phyloP scores from a whole-genome alignment of 2,113 vertebrate genomes.

The Microcebus ravelobensis region DNA sequence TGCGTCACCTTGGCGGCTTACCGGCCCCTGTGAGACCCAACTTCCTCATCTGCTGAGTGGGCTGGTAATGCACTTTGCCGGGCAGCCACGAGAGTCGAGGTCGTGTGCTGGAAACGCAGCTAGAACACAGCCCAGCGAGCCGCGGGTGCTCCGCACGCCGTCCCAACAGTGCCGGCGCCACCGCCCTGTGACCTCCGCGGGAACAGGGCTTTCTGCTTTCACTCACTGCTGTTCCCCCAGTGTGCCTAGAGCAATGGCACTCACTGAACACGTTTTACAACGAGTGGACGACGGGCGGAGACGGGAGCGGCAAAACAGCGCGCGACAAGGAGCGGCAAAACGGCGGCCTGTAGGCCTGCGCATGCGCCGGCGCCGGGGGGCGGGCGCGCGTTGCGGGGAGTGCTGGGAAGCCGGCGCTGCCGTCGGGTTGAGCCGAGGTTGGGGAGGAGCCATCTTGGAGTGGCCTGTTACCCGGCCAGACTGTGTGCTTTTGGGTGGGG shows the following conservation, averaged over 20 bases:
- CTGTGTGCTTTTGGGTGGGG: not conserved
- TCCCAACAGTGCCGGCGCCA: not conserved
- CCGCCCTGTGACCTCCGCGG: not conserved
- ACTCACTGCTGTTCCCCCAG: not conserved
- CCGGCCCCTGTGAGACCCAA: not conserved
- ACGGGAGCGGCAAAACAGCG: not conserved
- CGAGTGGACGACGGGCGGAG: not conserved
- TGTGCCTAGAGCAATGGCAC: not conserved
- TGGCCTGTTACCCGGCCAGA: too few species aligned
- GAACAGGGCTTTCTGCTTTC: not conserved
- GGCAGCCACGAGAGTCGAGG: not conserved
- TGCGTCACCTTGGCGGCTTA: not conserved
- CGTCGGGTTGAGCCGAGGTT: not conserved
- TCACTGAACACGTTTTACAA: not conserved
- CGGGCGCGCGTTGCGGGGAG: not conserved
- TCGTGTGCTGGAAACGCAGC: too few species aligned
- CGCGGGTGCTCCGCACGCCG: not conserved
- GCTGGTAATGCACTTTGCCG: not conserved
- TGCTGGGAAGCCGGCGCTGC: not conserved
- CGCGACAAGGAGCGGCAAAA: not conserved
- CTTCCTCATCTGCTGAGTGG: not conserved
- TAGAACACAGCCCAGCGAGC: too few species aligned
- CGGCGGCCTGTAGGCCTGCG: too few species aligned
- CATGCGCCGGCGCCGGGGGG: rapidly evolving
- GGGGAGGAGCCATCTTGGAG: not conserved